Evolutionary conservation across 2,888 invertebrate genomes (phyloP).

Genomic region (Dermolepida albohirtum): DNA sequence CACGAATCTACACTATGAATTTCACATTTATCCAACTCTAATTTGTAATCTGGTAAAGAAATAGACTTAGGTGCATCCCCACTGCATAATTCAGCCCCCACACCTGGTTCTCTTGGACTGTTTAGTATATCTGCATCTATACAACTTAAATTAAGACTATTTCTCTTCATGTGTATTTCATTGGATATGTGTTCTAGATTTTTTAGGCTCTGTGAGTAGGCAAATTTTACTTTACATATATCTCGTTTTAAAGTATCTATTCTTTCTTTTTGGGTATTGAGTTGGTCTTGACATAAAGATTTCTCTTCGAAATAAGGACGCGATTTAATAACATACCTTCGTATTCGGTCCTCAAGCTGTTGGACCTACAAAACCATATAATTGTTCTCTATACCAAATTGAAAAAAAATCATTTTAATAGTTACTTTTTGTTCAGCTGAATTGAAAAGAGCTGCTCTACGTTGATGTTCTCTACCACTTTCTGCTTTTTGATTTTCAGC

Average conservation of each 20-base stretch:
- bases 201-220: slow-evolving; percentile 85
- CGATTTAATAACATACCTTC: slow-evolving; percentile 86
- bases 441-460: slow-evolving; percentile 82
- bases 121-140: slow-evolving; percentile 65
- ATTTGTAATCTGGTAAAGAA: slow-evolving; percentile 67
- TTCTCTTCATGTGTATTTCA: slow-evolving; percentile 83
- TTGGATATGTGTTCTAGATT: slow-evolving; percentile 92
- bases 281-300: slow-evolving; percentile 84
- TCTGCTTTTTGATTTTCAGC: slow-evolving; percentile 92
- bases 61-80: slow-evolving; percentile 3
- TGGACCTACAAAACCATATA: slow-evolving; percentile 69
- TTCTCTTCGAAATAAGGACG: slow-evolving; percentile 93
- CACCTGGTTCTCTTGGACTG: slow-evolving; percentile 74
- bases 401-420: neutral
- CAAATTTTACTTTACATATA: slow-evolving; percentile 81
- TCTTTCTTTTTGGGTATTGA: slow-evolving; percentile 86
- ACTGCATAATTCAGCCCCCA: slow-evolving; percentile 71
- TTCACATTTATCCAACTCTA: slow-evolving; percentile 72
- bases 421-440: slow-evolving; percentile 81
- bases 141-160: slow-evolving; percentile 60
- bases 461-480: slow-evolving; percentile 88
- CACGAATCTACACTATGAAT: slow-evolving; percentile 68
- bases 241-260: slow-evolving; percentile 85
- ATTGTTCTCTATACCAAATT: neutral
- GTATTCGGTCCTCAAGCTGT: slow-evolving; percentile 84